Percentiles rank a stretch among this genome's conserved stretches.
Conservation (phyloP, 2,797 vertebrate species). For the Acomys russatus region DNA sequence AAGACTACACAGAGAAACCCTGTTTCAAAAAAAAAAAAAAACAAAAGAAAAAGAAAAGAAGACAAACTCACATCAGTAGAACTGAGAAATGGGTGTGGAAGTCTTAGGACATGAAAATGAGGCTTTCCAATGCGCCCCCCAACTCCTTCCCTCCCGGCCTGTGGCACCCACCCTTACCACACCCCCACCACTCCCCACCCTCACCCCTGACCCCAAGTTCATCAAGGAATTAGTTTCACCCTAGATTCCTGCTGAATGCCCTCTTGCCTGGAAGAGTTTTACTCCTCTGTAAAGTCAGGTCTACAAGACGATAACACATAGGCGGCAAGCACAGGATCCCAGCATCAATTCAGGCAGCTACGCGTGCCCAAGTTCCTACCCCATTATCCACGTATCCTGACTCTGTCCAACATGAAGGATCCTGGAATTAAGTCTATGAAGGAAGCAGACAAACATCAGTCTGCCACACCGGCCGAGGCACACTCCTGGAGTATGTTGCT, state of each 20-base stretch:
- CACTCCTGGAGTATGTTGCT: background rate
- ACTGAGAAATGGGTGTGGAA: background rate
- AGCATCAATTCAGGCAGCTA: background rate
- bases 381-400: background rate
- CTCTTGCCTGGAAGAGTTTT: background rate
- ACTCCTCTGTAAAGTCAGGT: background rate
- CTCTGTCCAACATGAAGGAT: background rate
- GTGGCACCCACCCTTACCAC: too few species aligned
- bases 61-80: background rate
- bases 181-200: too few species aligned
- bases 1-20: too few species aligned
- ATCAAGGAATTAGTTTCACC: background rate
- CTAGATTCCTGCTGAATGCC: background rate
- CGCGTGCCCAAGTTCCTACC: background rate
- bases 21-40: too few species aligned
- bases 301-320: background rate
- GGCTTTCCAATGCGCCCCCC: background rate
- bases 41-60: too few species aligned
- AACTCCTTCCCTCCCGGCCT: too few species aligned
- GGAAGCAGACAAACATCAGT: background rate
- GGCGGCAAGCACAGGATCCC: background rate
- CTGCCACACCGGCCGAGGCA: background rate
- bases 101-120: background rate
- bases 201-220: background rate
- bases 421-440: background rate